Evolutionary conservation across 2,888 invertebrate genomes (phyloP).

Genomic region (Ischnura elegans): DNA sequence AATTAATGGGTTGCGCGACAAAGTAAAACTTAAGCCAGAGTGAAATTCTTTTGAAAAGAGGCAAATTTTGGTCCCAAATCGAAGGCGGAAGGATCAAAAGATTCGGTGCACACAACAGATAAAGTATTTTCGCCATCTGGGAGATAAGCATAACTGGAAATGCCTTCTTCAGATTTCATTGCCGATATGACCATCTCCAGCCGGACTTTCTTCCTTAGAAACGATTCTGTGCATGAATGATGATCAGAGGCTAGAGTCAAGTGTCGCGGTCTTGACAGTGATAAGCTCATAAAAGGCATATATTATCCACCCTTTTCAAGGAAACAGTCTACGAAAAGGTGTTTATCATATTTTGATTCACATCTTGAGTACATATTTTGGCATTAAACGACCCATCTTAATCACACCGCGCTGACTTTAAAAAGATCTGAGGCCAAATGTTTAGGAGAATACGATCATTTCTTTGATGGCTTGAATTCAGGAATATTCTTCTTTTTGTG

Average conservation of each 20-base stretch:
- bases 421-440: too few relatives aligned
- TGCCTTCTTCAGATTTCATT: background rate
- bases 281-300: background rate
- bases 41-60: background rate
- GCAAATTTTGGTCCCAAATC: background rate
- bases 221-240: background rate
- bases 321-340: background rate
- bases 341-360: background rate
- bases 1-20: background rate
- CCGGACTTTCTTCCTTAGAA: background rate
- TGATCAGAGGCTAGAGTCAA: background rate
- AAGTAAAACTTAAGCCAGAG: background rate
- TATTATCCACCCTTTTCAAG: background rate
- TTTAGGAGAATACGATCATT: too few relatives aligned
- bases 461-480: too few relatives aligned
- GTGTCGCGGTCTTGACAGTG: background rate
- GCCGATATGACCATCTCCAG: background rate
- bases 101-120: background rate
- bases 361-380: background rate
- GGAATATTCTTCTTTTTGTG: too few relatives aligned
- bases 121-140: background rate
- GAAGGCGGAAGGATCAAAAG: slow-evolving; percentile 4
- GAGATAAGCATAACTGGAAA: background rate
- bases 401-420: too few relatives aligned
- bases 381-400: too few relatives aligned